Evolutionary conservation across 2,113 vertebrate species (phyloP).

Genomic region (Heliornis fulica): DNA sequence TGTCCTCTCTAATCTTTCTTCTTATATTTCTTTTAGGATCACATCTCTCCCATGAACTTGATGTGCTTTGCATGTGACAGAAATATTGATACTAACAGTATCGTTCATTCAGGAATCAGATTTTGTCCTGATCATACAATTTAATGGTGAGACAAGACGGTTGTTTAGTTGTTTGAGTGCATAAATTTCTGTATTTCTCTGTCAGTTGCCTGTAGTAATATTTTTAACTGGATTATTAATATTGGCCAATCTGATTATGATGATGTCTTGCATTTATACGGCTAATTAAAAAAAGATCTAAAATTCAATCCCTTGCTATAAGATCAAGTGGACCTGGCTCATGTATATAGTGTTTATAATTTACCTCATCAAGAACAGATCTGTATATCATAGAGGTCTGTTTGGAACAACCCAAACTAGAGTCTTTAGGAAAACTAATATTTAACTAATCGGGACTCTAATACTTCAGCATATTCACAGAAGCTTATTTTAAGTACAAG

Average conservation of each 20-base stretch:
- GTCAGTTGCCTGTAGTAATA: background rate
- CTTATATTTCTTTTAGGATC: background rate
- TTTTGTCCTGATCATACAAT: background rate
- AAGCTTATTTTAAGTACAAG: constrained; percentile 3
- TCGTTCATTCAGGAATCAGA: background rate
- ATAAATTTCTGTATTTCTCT: background rate
- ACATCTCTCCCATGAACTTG: background rate
- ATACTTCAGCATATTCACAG: background rate
- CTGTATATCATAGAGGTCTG: background rate
- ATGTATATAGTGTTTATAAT: background rate
- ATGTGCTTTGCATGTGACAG: background rate
- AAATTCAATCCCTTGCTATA: background rate
- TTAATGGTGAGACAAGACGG: background rate
- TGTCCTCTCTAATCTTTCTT: background rate
- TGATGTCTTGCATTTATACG: background rate
- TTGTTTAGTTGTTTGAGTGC: background rate
- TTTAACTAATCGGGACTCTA: background rate
- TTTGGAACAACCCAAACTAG: background rate
- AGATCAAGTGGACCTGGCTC: background rate
- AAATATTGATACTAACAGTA: background rate
- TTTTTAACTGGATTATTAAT: background rate
- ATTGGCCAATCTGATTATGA: background rate
- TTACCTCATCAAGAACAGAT: background rate
- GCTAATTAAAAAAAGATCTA: background rate
- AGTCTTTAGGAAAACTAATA: background rate